phyloP scores from a whole-genome alignment of 1,140 invertebrate genomes.

The Trachymyrmex cornetzi region DNA sequence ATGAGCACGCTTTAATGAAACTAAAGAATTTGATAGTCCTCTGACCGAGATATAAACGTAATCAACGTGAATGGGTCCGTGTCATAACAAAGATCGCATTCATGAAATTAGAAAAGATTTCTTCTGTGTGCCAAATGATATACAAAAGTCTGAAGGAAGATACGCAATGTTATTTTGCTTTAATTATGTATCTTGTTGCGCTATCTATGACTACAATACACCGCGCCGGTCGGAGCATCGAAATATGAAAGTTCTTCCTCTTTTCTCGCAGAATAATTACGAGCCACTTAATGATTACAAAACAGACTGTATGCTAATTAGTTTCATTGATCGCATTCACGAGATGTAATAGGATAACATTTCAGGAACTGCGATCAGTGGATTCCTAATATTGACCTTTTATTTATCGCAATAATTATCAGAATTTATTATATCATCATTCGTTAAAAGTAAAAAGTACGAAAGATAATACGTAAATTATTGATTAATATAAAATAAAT shows the following conservation, averaged over 20 bases:
- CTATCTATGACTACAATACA: constrained; percentile 23
- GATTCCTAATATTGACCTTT: not conserved
- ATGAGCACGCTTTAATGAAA: not conserved
- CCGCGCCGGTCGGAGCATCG: not conserved
- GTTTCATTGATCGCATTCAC: not conserved
- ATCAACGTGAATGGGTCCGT: constrained; percentile 43
- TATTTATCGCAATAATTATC: not conserved
- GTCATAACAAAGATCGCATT: constrained; percentile 36
- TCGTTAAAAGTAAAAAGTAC: not conserved
- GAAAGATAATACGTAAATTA: not conserved
- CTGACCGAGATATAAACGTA: constrained; percentile 6
- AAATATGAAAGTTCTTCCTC: constrained; percentile 15
- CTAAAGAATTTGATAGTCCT: constrained; percentile 5
- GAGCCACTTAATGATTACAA: constrained; percentile 37
- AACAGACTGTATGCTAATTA: constrained; percentile 35
- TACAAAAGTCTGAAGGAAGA: constrained; percentile 6
- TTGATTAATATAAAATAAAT: not conserved
- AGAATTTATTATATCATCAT: not conserved
- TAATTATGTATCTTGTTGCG: constrained; percentile 47
- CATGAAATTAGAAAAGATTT: constrained; percentile 41
- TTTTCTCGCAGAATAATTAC: constrained; percentile 34
- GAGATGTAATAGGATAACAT: not conserved
- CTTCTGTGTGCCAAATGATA: constrained; percentile 16
- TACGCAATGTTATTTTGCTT: constrained; percentile 23
- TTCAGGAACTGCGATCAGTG: not conserved